Conservation (phyloP, 2,113 vertebrate genomes). For the Pterocles burchelli region DNA sequence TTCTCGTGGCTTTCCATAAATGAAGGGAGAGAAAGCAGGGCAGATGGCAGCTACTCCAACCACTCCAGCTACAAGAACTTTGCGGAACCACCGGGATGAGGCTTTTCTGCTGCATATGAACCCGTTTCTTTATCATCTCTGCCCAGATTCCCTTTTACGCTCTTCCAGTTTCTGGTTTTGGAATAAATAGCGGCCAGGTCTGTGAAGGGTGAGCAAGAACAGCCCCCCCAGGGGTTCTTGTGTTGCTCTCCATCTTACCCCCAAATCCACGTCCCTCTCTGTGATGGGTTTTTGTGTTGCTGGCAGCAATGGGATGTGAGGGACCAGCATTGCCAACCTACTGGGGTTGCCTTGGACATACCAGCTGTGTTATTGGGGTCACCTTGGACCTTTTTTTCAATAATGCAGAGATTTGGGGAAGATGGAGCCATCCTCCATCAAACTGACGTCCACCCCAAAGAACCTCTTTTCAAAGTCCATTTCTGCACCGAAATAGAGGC, state of each 20-base stretch:
- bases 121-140: neutral
- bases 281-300: neutral
- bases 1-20: conserved; percentile 1
- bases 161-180: neutral
- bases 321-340: neutral
- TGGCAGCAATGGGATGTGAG: neutral
- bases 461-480: neutral
- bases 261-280: neutral
- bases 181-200: neutral
- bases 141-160: neutral
- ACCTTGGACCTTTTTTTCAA: neutral
- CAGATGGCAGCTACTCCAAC: neutral
- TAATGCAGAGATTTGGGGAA: neutral
- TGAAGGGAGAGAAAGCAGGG: neutral
- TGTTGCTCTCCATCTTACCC: neutral
- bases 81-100: neutral
- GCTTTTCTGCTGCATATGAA: neutral
- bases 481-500: neutral
- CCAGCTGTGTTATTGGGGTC: neutral
- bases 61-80: neutral
- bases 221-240: accelerated
- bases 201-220: neutral
- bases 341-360: neutral
- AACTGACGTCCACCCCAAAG: neutral
- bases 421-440: neutral